phyloP scores from a whole-genome alignment of 2,888 invertebrate genomes.

The Arrhopalites spinosus region DNA sequence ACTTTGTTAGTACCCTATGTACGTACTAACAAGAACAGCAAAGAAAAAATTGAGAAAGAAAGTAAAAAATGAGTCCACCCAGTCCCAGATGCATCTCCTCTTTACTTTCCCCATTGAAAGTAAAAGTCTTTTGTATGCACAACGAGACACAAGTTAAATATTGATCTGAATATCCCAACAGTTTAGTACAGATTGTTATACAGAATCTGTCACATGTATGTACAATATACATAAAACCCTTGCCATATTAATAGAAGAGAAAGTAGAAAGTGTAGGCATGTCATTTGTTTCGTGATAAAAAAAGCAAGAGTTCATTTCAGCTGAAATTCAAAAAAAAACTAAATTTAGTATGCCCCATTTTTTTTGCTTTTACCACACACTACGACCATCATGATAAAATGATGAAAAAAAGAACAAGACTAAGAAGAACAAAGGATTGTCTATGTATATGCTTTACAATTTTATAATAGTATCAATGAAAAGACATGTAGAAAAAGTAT shows the following conservation, averaged over 20 bases:
- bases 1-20: no score
- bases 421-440: background rate
- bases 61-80: no score
- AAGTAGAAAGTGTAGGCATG: background rate
- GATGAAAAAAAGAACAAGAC: background rate
- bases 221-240: no score
- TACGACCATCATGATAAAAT: background rate
- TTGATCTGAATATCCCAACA: background rate
- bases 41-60: no score
- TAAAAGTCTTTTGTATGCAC: no score
- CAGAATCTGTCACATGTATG: no score
- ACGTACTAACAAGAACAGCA: no score
- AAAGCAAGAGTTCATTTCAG: constrained; percentile 6
- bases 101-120: no score
- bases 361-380: background rate
- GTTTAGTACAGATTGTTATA: no score
- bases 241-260: background rate
- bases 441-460: background rate
- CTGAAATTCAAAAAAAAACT: constrained; percentile 1
- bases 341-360: constrained; percentile 1
- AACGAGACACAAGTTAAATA: background rate
- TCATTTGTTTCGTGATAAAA: background rate
- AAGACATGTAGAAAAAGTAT: background rate
- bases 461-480: background rate
- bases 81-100: no score